These are phyloP conservation scores for Molossus molossus DNA, from an alignment of 2,797 vertebrate genomes.

Conservation along the genomic window DNA sequence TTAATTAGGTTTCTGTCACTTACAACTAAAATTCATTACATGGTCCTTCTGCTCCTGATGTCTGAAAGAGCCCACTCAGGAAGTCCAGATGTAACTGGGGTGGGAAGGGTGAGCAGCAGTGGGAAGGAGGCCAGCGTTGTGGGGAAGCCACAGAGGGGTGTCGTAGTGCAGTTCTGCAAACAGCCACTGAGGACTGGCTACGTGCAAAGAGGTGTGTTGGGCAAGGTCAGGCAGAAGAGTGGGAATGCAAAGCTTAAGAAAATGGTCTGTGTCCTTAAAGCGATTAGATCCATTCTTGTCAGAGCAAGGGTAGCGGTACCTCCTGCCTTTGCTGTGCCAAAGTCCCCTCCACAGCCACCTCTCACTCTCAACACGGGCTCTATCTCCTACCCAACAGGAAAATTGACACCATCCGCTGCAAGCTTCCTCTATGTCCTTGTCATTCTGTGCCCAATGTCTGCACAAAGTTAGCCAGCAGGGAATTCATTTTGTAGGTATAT, in stretches of 20 bases:
- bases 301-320: not conserved
- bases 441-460: not conserved
- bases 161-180: not conserved
- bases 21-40: not conserved
- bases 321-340: not conserved
- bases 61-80: not conserved
- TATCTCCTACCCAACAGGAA: not conserved
- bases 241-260: not conserved
- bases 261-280: not conserved
- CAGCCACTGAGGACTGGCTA: not conserved
- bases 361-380: not conserved
- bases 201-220: not conserved
- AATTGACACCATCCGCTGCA: not conserved
- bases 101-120: accelerated
- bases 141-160: too few species aligned
- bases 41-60: not conserved
- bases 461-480: not conserved
- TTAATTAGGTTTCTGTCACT: not conserved
- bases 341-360: accelerated
- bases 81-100: not conserved
- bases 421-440: not conserved
- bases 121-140: not conserved
- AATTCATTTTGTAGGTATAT: conserved; percentile 10
- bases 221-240: not conserved
- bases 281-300: not conserved